Base-by-base conservation (phyloP, 2,888 invertebrate species). In the Nomada lathburiana region DNA sequence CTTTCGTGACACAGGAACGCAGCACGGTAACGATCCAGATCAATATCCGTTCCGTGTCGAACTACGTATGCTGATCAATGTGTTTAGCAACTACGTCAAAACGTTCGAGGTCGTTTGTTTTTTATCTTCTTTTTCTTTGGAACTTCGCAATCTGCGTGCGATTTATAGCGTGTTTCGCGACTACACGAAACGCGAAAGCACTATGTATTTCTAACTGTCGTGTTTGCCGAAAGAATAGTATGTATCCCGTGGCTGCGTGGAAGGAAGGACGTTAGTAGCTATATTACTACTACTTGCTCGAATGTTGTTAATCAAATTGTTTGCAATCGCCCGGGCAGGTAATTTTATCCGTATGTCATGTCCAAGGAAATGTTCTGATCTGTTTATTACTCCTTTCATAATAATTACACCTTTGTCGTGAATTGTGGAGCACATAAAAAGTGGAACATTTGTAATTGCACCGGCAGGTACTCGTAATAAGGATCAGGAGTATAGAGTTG, bases 1-100 rank as follows among this genome's bases (percentile, higher is more conserved):
- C 44, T 67, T 65, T 62, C 50, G 65, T 60, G 55, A 57, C 20
- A 67, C 55, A 9, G 1, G 50, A 64, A 3, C 59, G 59, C 59
- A 7, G 59, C 50, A n/a, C 36, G 5, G 16, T 59, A 13, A n/a
- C 23, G 16, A 29, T 70, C 20, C 23, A 20, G 42, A 76, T 70
- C 16, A 18, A 20, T 62, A 53, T 68, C 44, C 55, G 13, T 53
- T 1, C 62, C 36, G 10, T 5, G 3, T 55, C 47, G 20, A 42
- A 18, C 44, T 5, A 36, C 16, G 2, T 47, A 16, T 20, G 36
- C 36, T 26, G 18, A 69, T 69, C 1, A 2, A 20, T 7, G n/a
- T 3, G 18, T 65, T 13, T 1, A 71, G 57, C 36, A 70, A 70
- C 59, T 2, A 36, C 36, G 62, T 70, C 23, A 36, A 62, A 57